These are phyloP conservation scores for Mallateleia sp. DNA, from an alignment of 2,888 invertebrate species.

Conservation along the genomic window DNA sequence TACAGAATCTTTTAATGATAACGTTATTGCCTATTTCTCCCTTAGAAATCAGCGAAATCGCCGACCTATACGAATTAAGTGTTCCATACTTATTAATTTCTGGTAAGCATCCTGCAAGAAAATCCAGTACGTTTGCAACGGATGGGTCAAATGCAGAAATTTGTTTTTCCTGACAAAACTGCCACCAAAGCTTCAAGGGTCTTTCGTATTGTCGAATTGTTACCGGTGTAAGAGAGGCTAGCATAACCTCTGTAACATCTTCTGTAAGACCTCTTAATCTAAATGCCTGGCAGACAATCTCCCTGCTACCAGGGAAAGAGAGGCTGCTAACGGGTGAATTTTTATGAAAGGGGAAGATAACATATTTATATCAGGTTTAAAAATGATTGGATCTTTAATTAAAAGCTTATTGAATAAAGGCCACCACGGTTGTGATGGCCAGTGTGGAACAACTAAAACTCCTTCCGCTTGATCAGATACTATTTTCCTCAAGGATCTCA, in stretches of 20 bases:
- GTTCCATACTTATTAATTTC: not conserved
- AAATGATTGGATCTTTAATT: not conserved
- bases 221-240: not conserved
- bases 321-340: conserved; percentile 10
- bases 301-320: conserved; percentile 47
- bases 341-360: conserved; percentile 78
- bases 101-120: too few relatives aligned
- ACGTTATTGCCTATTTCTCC: not conserved
- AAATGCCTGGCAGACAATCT: conserved; percentile 22
- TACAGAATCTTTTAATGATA: not conserved
- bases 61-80: not conserved
- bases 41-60: not conserved
- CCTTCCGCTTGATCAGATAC: not conserved
- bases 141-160: not conserved
- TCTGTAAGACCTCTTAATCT: not conserved
- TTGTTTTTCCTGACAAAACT: not conserved
- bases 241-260: too few relatives aligned
- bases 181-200: not conserved
- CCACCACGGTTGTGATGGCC: not conserved
- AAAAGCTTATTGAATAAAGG: not conserved
- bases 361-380: conserved; percentile 68
- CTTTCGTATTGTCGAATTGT: not conserved
- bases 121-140: too few relatives aligned
- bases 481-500: not conserved
- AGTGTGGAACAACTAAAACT: not conserved